These are phyloP conservation scores for Chinchilla lanigera DNA, from an alignment of 2,113 vertebrate species.

Conservation along the genomic window DNA sequence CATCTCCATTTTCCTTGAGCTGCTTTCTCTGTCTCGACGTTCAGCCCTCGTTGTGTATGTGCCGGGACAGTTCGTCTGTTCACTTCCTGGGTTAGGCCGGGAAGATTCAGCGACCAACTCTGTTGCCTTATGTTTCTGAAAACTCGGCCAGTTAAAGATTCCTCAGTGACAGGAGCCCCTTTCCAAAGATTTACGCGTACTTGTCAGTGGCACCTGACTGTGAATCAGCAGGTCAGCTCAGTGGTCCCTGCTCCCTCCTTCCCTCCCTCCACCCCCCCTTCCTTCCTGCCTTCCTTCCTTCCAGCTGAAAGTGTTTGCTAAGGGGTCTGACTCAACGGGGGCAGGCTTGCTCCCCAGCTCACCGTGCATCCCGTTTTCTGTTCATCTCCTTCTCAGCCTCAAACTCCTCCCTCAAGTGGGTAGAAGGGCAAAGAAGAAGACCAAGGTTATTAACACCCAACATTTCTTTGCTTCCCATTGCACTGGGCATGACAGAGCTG, in stretches of 20 bases:
- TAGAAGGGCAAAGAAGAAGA: background rate
- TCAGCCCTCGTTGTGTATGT: background rate
- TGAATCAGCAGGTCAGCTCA: background rate
- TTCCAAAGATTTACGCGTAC: background rate
- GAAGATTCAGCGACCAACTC: background rate
- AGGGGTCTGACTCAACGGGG: background rate
- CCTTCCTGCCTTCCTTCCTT: background rate
- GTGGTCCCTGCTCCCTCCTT: background rate
- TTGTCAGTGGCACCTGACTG: background rate
- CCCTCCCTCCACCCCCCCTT: background rate
- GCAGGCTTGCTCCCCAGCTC: background rate
- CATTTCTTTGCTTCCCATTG: background rate
- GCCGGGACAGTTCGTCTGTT: background rate
- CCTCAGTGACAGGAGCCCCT: background rate
- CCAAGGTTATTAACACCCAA: background rate
- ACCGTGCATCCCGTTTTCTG: background rate
- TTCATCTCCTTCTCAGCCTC: background rate
- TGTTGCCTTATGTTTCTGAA: background rate
- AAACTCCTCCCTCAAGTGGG: too few species aligned
- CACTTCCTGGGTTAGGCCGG: background rate
- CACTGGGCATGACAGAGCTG: background rate
- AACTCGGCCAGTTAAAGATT: background rate
- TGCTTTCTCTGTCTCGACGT: background rate
- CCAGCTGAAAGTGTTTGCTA: background rate
- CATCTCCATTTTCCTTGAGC: background rate